These are phyloP conservation scores for Hozukius guyotensis DNA, from an alignment of 2,797 vertebrate genomes.

Conservation along the genomic window DNA sequence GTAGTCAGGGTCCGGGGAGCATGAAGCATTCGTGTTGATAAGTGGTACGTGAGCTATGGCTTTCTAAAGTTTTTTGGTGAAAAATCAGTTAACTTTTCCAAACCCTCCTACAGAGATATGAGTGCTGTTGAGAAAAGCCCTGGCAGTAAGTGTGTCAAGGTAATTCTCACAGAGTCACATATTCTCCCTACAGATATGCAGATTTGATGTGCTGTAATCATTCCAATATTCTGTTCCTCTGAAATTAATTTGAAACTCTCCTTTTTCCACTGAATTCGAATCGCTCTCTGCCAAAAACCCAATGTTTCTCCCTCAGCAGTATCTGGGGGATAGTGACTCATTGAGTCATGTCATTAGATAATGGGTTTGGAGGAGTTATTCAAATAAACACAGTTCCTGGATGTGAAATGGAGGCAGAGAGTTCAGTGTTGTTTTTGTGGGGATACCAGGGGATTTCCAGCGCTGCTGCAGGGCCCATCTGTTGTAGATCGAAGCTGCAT, in stretches of 20 bases:
- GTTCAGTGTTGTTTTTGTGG: slow-evolving; percentile 52
- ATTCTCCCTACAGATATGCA: slow-evolving; percentile 49
- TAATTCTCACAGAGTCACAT: slow-evolving; percentile 39
- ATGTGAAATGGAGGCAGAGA: slow-evolving; percentile 62
- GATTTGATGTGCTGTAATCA: slow-evolving; percentile 51
- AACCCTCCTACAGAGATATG: background rate
- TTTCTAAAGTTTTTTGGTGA: slow-evolving; percentile 3
- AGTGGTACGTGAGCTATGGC: background rate
- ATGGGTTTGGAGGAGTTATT: slow-evolving; percentile 71
- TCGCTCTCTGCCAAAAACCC: slow-evolving; percentile 60
- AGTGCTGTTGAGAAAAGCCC: slow-evolving; percentile 12
- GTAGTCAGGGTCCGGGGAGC: slow-evolving; percentile 28
- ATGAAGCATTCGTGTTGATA: slow-evolving; percentile 3
- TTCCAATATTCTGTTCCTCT: slow-evolving; percentile 58
- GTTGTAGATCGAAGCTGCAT: slow-evolving; percentile 69
- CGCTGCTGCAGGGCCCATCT: slow-evolving; percentile 75
- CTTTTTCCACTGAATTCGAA: slow-evolving; percentile 33
- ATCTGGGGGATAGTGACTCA: slow-evolving; percentile 73
- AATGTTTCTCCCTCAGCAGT: slow-evolving; percentile 55
- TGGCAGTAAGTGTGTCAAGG: slow-evolving; percentile 37
- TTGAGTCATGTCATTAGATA: slow-evolving; percentile 76
- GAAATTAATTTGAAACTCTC: slow-evolving; percentile 55
- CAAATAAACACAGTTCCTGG: slow-evolving; percentile 74
- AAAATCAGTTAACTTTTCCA: slow-evolving; percentile 7
- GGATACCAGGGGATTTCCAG: slow-evolving; percentile 74